Evolutionary conservation across 2,113 vertebrate species (phyloP).

Genomic region (Vulpes lagopus): DNA sequence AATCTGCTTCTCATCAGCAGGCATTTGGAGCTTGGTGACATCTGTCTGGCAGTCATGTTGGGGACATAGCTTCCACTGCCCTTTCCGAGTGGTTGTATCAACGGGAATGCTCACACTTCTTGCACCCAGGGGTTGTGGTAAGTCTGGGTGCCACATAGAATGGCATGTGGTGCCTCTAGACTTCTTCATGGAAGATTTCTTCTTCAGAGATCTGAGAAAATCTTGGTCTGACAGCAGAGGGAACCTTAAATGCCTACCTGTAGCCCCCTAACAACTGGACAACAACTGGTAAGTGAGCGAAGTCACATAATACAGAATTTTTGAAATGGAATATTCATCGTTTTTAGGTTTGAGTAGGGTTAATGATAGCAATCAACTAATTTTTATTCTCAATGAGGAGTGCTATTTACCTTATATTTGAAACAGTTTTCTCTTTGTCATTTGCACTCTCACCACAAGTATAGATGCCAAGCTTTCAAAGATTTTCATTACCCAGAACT

Average conservation of each 20-base stretch:
- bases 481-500: background rate
- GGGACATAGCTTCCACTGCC: background rate
- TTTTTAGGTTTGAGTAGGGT: background rate
- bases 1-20: slow-evolving; percentile 62
- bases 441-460: slow-evolving; percentile 26
- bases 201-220: background rate
- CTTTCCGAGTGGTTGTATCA: slow-evolving; percentile 54
- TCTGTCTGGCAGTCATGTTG: slow-evolving; percentile 51
- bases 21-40: slow-evolving; percentile 63
- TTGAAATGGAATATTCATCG: background rate
- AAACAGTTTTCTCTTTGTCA: background rate
- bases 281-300: too few species aligned
- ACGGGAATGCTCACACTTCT: background rate
- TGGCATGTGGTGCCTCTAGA: background rate
- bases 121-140: background rate
- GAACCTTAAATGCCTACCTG: background rate
- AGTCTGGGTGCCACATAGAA: background rate
- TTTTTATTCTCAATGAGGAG: background rate
- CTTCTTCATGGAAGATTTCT: background rate
- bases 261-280: background rate
- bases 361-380: background rate
- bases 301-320: background rate
- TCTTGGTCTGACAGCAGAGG: background rate
- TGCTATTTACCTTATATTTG: background rate
- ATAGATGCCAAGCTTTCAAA: background rate